Conservation (phyloP, 2,797 vertebrate species). For the Apogon hyalosoma region DNA sequence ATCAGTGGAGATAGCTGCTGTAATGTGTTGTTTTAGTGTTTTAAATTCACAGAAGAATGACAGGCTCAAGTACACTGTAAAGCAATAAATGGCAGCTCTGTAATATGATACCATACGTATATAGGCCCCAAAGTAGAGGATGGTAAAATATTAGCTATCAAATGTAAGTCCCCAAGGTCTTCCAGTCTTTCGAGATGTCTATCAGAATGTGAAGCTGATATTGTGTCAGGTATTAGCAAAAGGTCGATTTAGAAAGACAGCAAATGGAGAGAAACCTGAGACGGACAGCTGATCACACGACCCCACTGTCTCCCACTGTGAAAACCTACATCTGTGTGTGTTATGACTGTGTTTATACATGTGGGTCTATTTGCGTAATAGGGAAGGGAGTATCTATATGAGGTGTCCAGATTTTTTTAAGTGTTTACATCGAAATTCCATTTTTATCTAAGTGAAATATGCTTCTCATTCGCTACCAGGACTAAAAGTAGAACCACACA, state of each 20-base stretch:
- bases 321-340: conserved; percentile 27
- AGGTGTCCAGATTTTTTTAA: conserved; percentile 4
- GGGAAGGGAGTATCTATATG: conserved; percentile 28
- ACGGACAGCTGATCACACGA: conserved; percentile 61
- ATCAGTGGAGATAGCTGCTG: not conserved
- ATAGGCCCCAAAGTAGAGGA: not conserved
- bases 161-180: conserved; percentile 7
- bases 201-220: conserved; percentile 63
- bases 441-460: conserved; percentile 4
- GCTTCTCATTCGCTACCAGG: too few species aligned
- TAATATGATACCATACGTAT: not conserved
- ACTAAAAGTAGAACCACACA: too few species aligned
- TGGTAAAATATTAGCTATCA: not conserved
- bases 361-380: conserved; percentile 1
- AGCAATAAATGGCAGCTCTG: not conserved
- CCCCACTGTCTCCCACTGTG: conserved; percentile 33
- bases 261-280: conserved; percentile 72
- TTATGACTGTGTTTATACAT: too few species aligned
- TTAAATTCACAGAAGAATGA: too few species aligned
- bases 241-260: conserved; percentile 73
- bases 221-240: conserved; percentile 74
- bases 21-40: too few species aligned
- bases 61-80: not conserved
- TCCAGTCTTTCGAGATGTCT: conserved; percentile 40
- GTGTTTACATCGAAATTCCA: conserved; percentile 12